Evolutionary conservation across 2,888 invertebrate genomes (phyloP), one percentile per base, ranked within the genome.

Genomic region (Esperia sulphurella): DNA sequence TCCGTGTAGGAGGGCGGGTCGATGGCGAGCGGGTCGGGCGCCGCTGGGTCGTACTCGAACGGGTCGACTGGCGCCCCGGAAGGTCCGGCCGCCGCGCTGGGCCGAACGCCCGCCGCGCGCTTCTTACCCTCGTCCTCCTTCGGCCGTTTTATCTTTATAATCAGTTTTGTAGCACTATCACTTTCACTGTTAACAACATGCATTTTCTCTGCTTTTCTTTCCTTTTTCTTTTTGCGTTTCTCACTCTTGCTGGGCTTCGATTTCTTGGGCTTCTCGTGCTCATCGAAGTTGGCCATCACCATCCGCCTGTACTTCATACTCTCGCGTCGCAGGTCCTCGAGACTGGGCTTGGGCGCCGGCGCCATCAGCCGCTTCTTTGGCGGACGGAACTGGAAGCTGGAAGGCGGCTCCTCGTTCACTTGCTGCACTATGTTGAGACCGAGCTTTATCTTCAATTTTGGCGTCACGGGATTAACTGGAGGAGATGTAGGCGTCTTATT

Each of bases 301-400:
- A 92, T 93, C 55, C 94, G 93, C 12, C 97, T 91, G 78, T 92
- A 97, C 71, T 96, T 96, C 96, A 97, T 96, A 63, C 95, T 95
- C 65, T 96, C 95, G 1, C 96, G 92, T 54, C 93, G 94, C 43
- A 96, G 80, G 68, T 96, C 96, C 77, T 96, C 95, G 56, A 96
- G 92, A 53, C 93, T 94, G 0, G 95, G 95, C 53, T 91, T 92
- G 12, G 91, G 92, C 54, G 91, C 90, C 50, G 86, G 90, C 37
- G 92, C 89, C 21, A 65, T 49, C 28, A 94, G 75, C 12, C 96
- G 92, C 72, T 97, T 97, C 82, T 97, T 97, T 0, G 96, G 96
- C 43, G 97, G 97, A 55, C 95, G 81, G 79, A 65, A 92, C 83
- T 70, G 90, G 67, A 68, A 88, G 71, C 55, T 90, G 65, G 68